Percentiles rank a stretch among this genome's conserved stretches.
Conservation (phyloP, 2,888 invertebrate genomes). For the Temnothorax unifasciatus region DNA sequence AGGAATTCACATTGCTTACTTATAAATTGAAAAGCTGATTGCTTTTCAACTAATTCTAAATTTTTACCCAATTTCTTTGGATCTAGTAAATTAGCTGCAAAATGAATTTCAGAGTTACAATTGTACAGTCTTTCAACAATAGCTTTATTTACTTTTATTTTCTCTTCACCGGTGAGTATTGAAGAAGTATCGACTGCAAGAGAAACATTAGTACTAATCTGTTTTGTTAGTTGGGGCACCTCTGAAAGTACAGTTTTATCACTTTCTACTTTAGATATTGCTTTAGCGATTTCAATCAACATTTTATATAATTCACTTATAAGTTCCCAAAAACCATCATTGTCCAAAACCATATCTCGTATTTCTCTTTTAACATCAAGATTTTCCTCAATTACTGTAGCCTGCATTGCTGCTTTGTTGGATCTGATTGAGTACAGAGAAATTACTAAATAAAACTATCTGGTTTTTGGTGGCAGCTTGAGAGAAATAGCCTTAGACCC, state of each 20-base stretch:
- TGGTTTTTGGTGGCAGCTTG: background rate
- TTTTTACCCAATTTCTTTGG: background rate
- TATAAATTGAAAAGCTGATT: background rate
- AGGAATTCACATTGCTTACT: background rate
- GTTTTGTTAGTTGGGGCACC: background rate
- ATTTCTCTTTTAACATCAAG: background rate
- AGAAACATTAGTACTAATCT: background rate
- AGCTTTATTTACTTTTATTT: background rate
- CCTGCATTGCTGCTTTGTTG: background rate
- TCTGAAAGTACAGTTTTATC: background rate
- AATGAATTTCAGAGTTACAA: background rate
- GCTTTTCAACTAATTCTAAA: background rate
- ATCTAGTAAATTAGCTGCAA: background rate
- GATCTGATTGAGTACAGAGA: background rate
- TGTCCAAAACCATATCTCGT: background rate
- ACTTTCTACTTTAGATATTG: background rate
- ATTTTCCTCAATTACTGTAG: background rate
- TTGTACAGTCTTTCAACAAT: background rate
- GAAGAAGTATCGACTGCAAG: background rate
- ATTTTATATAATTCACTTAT: background rate
- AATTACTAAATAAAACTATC: slow-evolving; percentile 3
- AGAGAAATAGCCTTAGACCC: background rate
- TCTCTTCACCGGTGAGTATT: background rate
- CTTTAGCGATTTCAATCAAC: background rate
- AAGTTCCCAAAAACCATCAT: background rate